Base-by-base conservation (phyloP, 2,888 invertebrate genomes). In the Cremastinae sp. region DNA sequence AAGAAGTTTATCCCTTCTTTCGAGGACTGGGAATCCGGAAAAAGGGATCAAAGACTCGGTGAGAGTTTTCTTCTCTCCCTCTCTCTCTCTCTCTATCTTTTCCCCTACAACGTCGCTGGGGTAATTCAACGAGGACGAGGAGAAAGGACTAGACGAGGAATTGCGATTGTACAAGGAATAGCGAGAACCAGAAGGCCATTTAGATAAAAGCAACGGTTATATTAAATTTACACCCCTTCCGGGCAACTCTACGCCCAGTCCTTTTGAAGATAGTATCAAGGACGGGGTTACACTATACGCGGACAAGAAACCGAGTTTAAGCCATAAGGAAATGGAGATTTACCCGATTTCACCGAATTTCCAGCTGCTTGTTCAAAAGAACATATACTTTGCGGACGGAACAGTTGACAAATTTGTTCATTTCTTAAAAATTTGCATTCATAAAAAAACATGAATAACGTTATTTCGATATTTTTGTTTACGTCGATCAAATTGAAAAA, bases 121-220 rank as follows among this genome's bases (percentile, higher is more conserved):
- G 61, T 54, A 70, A 74, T 66, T 70, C 70, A 54, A 61, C 69
- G 38, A 41, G n/a, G 58, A 59, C 58, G 58, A 59, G 28, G 28
- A 28, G 28, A 51, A 58, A 51, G 51, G 49, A 65, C 53, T 56
- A 47, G 47, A 59, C 43, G 3, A 22, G 56, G 41, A 20, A 28
- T 47, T 12, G 41, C 14, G 51, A 14, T 41, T 28, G 59, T 41
- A 10, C 22, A 10, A 18, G 54, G 64, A 59, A 80, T 80, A 80
- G 66, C 69, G 41, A 41, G 49, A 68, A 61, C 74, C 75, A 69
- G 28, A 65, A 76, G 80, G 80, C 82, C 84, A 85, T 87, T 87
- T 85, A 85, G 86, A 86, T 87, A 88, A 86, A 84, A 83, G 80
- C 77, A 78, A 78, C 58, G 80, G 82, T 84, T 85, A 85, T 83